phyloP scores from a whole-genome alignment of 2,888 invertebrate species.

The Diarsia rubi region DNA sequence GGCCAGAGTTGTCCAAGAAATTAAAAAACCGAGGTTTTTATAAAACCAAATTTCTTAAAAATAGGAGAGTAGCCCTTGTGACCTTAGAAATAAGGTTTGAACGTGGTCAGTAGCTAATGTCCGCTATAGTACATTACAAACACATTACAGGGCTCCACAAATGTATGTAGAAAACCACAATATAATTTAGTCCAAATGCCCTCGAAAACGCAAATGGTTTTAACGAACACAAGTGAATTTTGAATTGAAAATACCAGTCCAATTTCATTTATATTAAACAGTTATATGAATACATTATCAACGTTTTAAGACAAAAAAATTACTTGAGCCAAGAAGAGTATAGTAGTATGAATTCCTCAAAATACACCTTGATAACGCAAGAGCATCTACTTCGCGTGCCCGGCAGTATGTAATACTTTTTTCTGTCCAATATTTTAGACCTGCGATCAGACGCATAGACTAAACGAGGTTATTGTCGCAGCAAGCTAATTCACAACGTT shows the following conservation, averaged over 20 bases:
- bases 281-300: not conserved
- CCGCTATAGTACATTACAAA: not conserved
- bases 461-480: no score
- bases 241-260: not conserved
- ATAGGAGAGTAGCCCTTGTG: not conserved
- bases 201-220: constrained; percentile 5
- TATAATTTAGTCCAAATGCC: constrained; percentile 5
- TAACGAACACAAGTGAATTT: not conserved
- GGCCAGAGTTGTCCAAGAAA: no score
- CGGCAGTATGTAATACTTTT: no score
- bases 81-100: not conserved
- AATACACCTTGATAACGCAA: no score
- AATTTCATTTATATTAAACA: not conserved
- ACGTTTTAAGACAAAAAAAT: not conserved
- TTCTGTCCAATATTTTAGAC: no score
- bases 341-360: not conserved
- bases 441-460: no score
- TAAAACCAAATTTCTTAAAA: not conserved
- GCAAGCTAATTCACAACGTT: no score
- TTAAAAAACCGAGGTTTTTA: not conserved
- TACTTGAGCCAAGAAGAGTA: not conserved
- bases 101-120: not conserved
- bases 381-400: no score
- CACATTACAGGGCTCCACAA: not conserved
- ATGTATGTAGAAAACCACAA: constrained; percentile 2